These are phyloP conservation scores for Metridium senile DNA, from an alignment of 92 coral and sea anemone genomes.

Conservation along the genomic window DNA sequence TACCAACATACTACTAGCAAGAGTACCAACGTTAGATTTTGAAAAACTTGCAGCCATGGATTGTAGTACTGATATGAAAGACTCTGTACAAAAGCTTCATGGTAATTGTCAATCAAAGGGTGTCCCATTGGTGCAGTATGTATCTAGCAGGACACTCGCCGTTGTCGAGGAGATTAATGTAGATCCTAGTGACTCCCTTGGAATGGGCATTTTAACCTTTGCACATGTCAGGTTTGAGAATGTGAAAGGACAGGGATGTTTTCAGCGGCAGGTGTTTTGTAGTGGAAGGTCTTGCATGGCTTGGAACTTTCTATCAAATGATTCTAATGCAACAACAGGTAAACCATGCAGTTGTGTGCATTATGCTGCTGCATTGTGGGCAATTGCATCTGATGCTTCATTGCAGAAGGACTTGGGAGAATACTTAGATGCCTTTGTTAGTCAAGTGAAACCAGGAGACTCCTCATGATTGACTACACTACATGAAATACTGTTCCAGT, in stretches of 20 bases:
- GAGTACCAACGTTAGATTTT: slow-evolving; percentile 47
- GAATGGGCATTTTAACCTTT: slow-evolving; percentile 58
- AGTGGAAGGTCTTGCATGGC: slow-evolving; percentile 88
- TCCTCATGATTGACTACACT: neutral
- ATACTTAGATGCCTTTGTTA: slow-evolving; percentile 41
- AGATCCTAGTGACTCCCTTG: slow-evolving; percentile 44
- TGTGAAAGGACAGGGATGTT: slow-evolving; percentile 52
- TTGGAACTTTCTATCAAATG: slow-evolving; percentile 78
- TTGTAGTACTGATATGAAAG: slow-evolving; percentile 51
- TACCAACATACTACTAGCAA: slow-evolving; percentile 49
- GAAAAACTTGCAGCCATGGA: slow-evolving; percentile 53
- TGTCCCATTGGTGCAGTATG: slow-evolving; percentile 78
- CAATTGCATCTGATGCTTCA: slow-evolving; percentile 73
- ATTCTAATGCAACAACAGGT: slow-evolving; percentile 26
- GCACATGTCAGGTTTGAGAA: slow-evolving; percentile 96
- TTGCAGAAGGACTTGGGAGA: slow-evolving; percentile 64
- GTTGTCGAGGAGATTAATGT: slow-evolving; percentile 76
- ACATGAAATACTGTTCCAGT: no score
- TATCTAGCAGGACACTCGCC: slow-evolving; percentile 77
- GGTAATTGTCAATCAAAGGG: slow-evolving; percentile 45
- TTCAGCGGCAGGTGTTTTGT: slow-evolving; percentile 82
- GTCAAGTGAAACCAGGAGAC: slow-evolving; percentile 7
- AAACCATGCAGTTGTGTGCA: slow-evolving; percentile 79
- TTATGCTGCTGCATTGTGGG: slow-evolving; percentile 94
- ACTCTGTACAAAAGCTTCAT: slow-evolving; percentile 58